Base-by-base conservation (phyloP, 2,113 vertebrate species). In the Halcyon malimbica region DNA sequence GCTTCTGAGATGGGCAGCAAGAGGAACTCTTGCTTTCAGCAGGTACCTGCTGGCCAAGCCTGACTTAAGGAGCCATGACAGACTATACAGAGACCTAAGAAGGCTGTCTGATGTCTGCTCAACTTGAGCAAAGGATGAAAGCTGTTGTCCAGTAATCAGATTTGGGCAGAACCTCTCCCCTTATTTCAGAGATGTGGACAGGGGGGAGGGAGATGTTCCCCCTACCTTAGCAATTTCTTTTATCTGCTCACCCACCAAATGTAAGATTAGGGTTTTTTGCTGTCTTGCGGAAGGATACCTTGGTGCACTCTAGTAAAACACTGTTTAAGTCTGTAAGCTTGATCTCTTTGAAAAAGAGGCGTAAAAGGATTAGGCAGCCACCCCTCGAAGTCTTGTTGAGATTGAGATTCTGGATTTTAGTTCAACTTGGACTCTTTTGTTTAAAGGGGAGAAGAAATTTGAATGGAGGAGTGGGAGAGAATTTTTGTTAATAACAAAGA, bases 321-420 rank as follows among this genome's bases (percentile, higher is more conserved):
- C 2, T 39, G 46, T 62, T 59, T 0, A 0, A 60, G 12, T n/a
- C 65, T 59, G 3, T 79, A 79, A 85, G 10, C 11, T 33, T 79
- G 2, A 4, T 79, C 1, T 33, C 35, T 76, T 91, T 80, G 41
- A 91, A 75, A 35, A 73, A 39, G 8, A 24, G 10, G 11, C 17
- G 12, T 59, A 13, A 70, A 93, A 89, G 26, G 29, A 54, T 70
- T 17, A 84, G 51, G 56, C 60, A 94, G 42, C 6, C 13, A 41
- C 9, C 35, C 11, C 14, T 87, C 31, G 16, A 54, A 60, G 62
- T 31, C 53, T 41, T 46, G 13, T 31, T 68, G 62, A 65, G 44
- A 24, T 88, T 12, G 63, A 53, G 53, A 35, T 83, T 70, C 37
- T 53, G 20, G 48, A 33, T 87, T 79, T 76, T 70, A 5, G 76